Conservation (phyloP, 1,140 invertebrate species). For the Scaptomyza pallida region DNA sequence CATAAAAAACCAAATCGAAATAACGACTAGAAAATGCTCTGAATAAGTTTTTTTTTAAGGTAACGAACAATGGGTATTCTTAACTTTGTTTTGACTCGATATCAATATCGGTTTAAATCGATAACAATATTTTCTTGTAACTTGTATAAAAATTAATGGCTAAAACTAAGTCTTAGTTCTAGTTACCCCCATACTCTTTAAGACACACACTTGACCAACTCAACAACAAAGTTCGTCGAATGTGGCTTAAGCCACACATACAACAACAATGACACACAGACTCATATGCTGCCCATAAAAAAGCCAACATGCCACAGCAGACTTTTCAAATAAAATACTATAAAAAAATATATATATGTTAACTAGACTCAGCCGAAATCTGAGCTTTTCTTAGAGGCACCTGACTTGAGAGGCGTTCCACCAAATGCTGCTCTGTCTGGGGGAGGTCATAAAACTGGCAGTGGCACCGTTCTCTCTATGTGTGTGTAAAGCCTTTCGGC, state of each 20-base stretch:
- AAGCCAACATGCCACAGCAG: conserved; percentile 51
- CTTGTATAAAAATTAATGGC: no score
- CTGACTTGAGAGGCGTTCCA: conserved; percentile 68
- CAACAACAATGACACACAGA: conserved; percentile 23
- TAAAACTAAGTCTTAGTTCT: no score
- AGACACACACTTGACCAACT: conserved; percentile 23
- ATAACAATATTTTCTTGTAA: no score
- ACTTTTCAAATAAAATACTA: conserved; percentile 52
- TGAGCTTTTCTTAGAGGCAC: conserved; percentile 67
- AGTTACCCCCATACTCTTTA: not conserved
- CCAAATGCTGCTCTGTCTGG: conserved; percentile 38
- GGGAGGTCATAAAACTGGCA: conserved; percentile 75
- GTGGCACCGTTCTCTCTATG: conserved; percentile 52
- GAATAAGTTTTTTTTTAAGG: no score
- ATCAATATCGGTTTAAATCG: no score
- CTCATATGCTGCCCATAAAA: conserved; percentile 70
- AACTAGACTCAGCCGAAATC: conserved; percentile 48
- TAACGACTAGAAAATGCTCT: not conserved
- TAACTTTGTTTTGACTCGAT: no score
- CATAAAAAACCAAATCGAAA: no score
- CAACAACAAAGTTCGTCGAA: conserved; percentile 65
- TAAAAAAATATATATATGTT: not conserved
- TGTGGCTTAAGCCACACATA: conserved; percentile 55
- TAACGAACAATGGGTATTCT: no score
- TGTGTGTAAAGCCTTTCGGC: conserved; percentile 39